Percentiles rank a stretch among this genome's conserved stretches.
Conservation (phyloP, 2,888 invertebrate genomes). For the Apamea monoglypha region DNA sequence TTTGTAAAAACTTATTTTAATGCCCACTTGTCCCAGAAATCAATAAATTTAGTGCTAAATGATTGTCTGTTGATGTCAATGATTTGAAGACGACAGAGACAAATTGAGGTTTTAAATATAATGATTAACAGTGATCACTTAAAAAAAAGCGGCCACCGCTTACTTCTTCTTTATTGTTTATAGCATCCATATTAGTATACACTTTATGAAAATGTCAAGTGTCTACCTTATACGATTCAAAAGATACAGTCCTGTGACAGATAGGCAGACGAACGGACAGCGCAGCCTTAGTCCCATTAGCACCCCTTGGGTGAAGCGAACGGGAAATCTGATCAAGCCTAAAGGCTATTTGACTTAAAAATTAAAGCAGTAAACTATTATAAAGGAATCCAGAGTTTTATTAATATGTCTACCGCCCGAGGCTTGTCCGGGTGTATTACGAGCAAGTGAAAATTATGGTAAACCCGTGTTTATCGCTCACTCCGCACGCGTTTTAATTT, state of each 20-base stretch:
- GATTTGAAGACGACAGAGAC: background rate
- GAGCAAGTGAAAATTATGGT: slow-evolving; percentile 11
- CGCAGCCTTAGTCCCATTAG: too few relatives aligned
- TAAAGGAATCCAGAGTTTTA: background rate
- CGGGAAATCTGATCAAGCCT: background rate
- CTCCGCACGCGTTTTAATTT: background rate
- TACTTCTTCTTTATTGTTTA: too few relatives aligned
- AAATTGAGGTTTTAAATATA: background rate
- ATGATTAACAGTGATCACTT: too few relatives aligned
- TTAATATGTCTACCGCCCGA: slow-evolving; percentile 6
- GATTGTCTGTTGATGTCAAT: background rate
- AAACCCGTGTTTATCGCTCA: background rate
- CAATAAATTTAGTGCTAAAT: background rate
- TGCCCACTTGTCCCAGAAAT: background rate
- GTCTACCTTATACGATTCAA: too few relatives aligned
- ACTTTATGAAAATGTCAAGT: too few relatives aligned
- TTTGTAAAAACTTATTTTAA: background rate
- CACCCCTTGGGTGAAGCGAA: background rate
- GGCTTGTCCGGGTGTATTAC: background rate
- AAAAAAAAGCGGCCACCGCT: too few relatives aligned
- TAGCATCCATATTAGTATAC: too few relatives aligned
- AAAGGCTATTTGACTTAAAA: background rate
- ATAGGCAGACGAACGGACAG: too few relatives aligned
- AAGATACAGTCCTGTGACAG: too few relatives aligned
- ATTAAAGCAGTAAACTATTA: background rate